These are phyloP conservation scores for Strix uralensis DNA, from an alignment of 2,113 vertebrate species.

Conservation along the genomic window DNA sequence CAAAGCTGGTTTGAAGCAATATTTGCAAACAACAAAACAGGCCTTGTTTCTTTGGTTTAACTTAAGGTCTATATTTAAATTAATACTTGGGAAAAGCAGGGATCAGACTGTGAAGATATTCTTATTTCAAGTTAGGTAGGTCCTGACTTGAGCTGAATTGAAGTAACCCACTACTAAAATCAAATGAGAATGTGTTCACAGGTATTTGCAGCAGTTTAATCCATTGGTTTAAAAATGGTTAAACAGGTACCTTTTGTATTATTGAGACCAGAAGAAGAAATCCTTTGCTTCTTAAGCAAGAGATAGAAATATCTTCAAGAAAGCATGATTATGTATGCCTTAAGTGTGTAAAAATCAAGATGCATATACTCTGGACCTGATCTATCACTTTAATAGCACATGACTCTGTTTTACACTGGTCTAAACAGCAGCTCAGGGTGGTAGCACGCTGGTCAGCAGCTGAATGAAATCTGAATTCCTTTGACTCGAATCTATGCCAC, in stretches of 20 bases:
- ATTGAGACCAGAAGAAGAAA: not conserved
- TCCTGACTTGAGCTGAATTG: not conserved
- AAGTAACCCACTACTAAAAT: not conserved
- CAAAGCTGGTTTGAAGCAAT: not conserved
- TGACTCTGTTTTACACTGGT: not conserved
- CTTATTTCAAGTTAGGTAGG: not conserved
- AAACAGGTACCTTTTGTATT: not conserved
- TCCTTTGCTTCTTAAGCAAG: not conserved
- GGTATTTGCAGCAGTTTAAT: not conserved
- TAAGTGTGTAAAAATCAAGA: not conserved
- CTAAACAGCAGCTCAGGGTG: not conserved
- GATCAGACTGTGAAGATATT: not conserved
- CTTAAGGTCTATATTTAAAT: not conserved
- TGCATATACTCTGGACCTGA: not conserved
- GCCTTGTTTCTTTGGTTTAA: not conserved
- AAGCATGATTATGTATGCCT: not conserved
- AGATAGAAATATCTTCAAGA: not conserved
- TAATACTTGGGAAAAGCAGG: not conserved
- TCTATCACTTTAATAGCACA: not conserved
- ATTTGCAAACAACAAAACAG: not conserved
- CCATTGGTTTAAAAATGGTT: not conserved
- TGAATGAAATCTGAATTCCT: not conserved
- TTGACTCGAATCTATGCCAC: not conserved
- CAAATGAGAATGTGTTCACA: not conserved
- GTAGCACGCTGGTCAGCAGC: not conserved